phyloP scores from a whole-genome alignment of 2,113 vertebrate species.

The Atherinomorus stipes region DNA sequence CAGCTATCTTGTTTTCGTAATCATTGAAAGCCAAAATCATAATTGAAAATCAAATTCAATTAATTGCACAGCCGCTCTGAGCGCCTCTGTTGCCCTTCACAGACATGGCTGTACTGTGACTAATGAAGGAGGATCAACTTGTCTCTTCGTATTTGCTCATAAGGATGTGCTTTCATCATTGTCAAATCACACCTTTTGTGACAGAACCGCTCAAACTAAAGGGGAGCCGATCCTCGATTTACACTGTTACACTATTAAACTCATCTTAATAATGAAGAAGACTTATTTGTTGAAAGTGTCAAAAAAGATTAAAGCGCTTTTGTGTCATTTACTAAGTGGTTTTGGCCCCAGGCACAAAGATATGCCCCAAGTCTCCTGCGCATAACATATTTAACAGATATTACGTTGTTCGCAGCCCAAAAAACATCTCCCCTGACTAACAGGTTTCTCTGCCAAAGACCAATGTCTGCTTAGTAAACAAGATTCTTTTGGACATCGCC shows the following conservation, averaged over 20 bases:
- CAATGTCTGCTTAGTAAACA: conserved; percentile 78
- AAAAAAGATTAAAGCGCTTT: conserved; percentile 52
- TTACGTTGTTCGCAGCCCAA: conserved; percentile 76
- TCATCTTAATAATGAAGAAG: conserved; percentile 55
- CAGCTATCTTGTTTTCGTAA: not conserved
- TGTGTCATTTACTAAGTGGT: conserved; percentile 69
- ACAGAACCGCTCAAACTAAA: conserved; percentile 14
- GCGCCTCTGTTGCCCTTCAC: conserved; percentile 26
- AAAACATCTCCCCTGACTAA: conserved; percentile 78
- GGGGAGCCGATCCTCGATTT: conserved; percentile 6
- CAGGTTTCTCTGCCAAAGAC: conserved; percentile 79
- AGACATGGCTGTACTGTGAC: conserved; percentile 49
- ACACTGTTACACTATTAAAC: conserved; percentile 29
- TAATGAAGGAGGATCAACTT: conserved; percentile 65
- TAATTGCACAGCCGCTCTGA: not conserved
- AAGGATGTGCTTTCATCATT: conserved; percentile 38
- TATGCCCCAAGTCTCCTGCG: conserved; percentile 60
- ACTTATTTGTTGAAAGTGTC: conserved; percentile 51
- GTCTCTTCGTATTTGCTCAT: conserved; percentile 57
- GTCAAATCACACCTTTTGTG: conserved; percentile 56
- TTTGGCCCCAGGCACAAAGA: conserved; percentile 66
- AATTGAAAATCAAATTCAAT: conserved; percentile 5
- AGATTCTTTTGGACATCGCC: conserved; percentile 76
- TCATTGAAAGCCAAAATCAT: conserved; percentile 8
- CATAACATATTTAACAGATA: conserved; percentile 77